Evolutionary conservation across 2,888 invertebrate genomes (phyloP), one percentile per base, ranked within the genome.

Genomic region (Alcis repandata): DNA sequence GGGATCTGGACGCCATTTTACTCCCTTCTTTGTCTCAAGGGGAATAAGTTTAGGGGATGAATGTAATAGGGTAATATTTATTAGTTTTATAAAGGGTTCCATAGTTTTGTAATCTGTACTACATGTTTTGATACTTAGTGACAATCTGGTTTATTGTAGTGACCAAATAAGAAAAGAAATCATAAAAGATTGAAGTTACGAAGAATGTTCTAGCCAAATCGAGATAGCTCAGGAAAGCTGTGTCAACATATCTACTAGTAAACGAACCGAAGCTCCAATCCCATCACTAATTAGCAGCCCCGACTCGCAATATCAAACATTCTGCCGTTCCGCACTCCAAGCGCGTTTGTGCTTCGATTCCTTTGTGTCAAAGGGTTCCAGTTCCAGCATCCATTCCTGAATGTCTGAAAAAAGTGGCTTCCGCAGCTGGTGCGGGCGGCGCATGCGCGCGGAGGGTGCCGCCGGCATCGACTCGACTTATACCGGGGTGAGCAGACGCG

Each of bases 371-470:
- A 61, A 49, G 59, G 52, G 63, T 56, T 51, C 51, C 60, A 65
- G 61, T 59, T 71, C 59, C 64, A 67, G 68, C 54, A 54, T 63
- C 63, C 46, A 69, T 68, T 63, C 72, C 71, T 71, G 71, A 72
- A 71, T 36, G 19, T 51, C 49, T 32, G 49, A 70, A 58, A n/a
- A 64, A 64, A 70, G 72, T 69, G 4, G 48, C 27, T 70, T 67
- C 70, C 72, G 72, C 73, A 76, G 77, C 73, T 70, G 76, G 73
- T 74, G 74, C 69, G 83, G 27, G 32, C 54, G 78, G 84, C 88
- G 90, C 89, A 87, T 87, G 90, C 89, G 87, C 87, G 80, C 89
- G 90, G 91, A 89, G 92, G 91, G 91, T 88, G 89, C 75, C 54
- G 19, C 38, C 33, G 54, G 77, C 90, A 92, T 91, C 88, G 91